Conservation (phyloP, 2,113 vertebrate genomes). For the Antechinus flavipes region DNA sequence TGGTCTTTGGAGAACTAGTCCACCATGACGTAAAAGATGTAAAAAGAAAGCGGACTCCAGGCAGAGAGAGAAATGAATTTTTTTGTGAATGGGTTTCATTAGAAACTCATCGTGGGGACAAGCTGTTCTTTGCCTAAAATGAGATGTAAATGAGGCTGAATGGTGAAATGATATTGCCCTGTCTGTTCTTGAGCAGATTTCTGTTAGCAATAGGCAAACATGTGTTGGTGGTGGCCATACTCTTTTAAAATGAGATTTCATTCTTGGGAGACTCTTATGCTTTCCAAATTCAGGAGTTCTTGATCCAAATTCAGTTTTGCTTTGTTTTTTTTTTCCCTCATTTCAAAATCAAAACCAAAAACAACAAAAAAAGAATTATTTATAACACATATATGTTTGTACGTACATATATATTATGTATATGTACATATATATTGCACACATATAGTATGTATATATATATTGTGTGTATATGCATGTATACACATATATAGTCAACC, state of each 20-base stretch:
- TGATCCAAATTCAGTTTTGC: too few species aligned
- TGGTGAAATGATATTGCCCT: background rate
- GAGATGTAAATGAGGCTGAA: fast-evolving
- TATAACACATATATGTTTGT: background rate
- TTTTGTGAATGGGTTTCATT: background rate
- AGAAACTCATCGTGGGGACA: background rate
- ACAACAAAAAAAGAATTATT: background rate
- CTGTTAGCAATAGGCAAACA: background rate
- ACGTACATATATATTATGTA: background rate
- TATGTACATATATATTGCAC: background rate
- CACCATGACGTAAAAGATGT: background rate
- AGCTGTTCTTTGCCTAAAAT: background rate
- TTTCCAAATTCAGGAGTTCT: background rate
- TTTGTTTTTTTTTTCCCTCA: too few species aligned
- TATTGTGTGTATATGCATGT: too few species aligned
- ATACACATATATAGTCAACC: background rate
- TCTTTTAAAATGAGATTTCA: background rate
- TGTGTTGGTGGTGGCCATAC: background rate
- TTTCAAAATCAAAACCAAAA: background rate
- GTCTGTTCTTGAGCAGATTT: background rate
- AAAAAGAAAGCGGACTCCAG: background rate
- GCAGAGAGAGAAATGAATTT: background rate
- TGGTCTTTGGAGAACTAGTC: background rate
- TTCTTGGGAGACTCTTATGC: background rate
- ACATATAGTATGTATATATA: background rate